Base-by-base conservation (phyloP, 1,140 invertebrate species). In the Limonius californicus region DNA sequence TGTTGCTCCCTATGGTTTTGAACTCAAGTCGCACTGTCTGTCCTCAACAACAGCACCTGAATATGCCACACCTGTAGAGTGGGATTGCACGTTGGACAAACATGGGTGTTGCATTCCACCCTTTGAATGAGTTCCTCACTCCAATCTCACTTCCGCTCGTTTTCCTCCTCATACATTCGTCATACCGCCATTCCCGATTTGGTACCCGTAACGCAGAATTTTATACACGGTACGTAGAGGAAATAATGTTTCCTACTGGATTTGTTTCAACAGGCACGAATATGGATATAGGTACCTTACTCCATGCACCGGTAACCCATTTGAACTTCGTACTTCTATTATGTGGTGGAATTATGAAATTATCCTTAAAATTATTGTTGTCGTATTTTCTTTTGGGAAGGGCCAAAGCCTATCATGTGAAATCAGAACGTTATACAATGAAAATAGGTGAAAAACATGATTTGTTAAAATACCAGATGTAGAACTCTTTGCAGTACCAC, bases 41-140 rank as follows among this genome's bases (percentile, higher is more conserved):
- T 78, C 75, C n/a, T 68, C 68, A 47, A 77, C 72, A 0, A 70
- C 58, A 9, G 66, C 64, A 27, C 64, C 66, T 74, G n/a, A n/a
- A n/a, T 0, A 73, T 68, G 53, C 77, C 74, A 67, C 78, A 89
- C 83, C 78, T 72, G 61, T 77, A 78, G 77, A 7, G 83, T 81
- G 15, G 77, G 77, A 32, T 79, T 80, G 88, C 89, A 91, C 54
- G 71, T 69, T 53, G 87, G 85, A 76, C 89, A 90, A 0, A 76
- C 73, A 45, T 83, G 77, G 23, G 71, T 71, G 65, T 86, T 85
- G 67, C 87, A 89, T 0, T 70, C 61, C 1, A 77, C 72, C 8
- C 63, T 76, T 16, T 76, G 72, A 1, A 73, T 64, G 1, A 85
- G 86, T 64, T 80, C 81, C 42, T 72, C 66, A 18, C 65, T 70